Evolutionary conservation across 35 echinoderm and acorn worm genomes (phyloP).

Genomic region (Amphiura filiformis): DNA sequence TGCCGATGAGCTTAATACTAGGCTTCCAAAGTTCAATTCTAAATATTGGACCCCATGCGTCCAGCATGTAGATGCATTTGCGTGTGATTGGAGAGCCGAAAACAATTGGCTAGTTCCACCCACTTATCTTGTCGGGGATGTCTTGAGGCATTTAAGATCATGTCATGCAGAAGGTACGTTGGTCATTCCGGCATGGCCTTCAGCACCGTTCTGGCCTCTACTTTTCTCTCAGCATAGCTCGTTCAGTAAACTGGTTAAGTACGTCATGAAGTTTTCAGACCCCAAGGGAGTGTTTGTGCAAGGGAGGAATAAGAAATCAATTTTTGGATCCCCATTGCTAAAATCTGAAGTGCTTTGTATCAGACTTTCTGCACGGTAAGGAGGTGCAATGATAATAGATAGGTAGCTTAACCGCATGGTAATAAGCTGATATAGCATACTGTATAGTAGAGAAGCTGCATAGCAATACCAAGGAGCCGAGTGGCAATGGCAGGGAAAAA

Average conservation of each 20-base stretch:
- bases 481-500: not conserved
- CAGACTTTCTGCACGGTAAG: not conserved
- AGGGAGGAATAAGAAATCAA: not conserved
- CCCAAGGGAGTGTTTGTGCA: not conserved
- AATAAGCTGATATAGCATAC: too few species aligned
- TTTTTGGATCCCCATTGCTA: not conserved
- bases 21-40: constrained; percentile 19
- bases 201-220: constrained; percentile 28
- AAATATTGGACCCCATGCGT: constrained; percentile 32
- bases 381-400: too few species aligned
- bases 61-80: constrained; percentile 28
- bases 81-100: constrained; percentile 27
- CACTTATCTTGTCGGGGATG: not conserved
- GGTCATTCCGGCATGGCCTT: constrained; percentile 26
- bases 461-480: not conserved
- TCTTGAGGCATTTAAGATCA: constrained; percentile 6
- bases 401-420: too few species aligned
- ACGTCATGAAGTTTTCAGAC: not conserved
- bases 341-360: not conserved
- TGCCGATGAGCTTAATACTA: constrained; percentile 37
- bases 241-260: not conserved
- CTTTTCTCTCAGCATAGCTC: not conserved
- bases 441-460: too few species aligned
- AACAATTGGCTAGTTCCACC: constrained; percentile 52
- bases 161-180: constrained; percentile 17